Percentiles rank a stretch among this genome's conserved stretches.
Evolutionary conservation across 1,140 invertebrate species (phyloP).

Genomic region (Drosophila oshimai): DNA sequence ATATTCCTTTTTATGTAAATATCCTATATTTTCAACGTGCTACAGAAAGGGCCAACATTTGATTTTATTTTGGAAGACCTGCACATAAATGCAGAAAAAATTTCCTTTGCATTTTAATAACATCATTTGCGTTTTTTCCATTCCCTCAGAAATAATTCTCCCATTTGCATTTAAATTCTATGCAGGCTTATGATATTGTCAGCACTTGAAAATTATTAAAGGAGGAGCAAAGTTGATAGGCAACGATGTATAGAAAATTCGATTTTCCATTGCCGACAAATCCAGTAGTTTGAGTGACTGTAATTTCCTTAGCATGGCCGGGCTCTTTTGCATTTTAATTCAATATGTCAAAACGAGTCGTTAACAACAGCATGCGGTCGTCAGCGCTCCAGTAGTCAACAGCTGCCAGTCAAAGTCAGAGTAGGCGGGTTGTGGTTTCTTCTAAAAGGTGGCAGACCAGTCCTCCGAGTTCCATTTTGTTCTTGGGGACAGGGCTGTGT

Average conservation of each 20-base stretch:
- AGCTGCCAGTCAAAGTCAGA: constrained; percentile 60
- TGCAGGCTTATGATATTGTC: constrained; percentile 37
- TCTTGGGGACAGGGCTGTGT: not conserved
- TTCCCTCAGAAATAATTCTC: constrained; percentile 40
- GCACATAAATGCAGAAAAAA: constrained; percentile 26
- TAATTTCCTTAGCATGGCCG: constrained; percentile 44
- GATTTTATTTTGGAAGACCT: too few species aligned
- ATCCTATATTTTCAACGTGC: too few species aligned
- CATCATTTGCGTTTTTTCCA: constrained; percentile 63
- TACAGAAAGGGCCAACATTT: too few species aligned
- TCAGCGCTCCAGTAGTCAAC: constrained; percentile 31
- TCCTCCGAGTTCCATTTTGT: not conserved
- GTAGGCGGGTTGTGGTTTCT: constrained; percentile 19
- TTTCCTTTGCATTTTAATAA: constrained; percentile 66
- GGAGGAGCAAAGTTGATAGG: constrained; percentile 1
- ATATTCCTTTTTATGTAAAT: not conserved
- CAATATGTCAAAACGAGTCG: constrained; percentile 55
- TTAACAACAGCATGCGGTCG: constrained; percentile 16
- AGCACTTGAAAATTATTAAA: constrained; percentile 1
- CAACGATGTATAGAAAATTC: constrained; percentile 23
- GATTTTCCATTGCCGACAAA: constrained; percentile 42
- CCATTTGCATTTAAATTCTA: constrained; percentile 69
- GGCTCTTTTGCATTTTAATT: constrained; percentile 53
- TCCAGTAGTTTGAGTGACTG: constrained; percentile 36
- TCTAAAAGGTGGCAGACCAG: constrained; percentile 3